phyloP scores from a whole-genome alignment of 2,888 invertebrate genomes.

The Phrixothrix hirtus region DNA sequence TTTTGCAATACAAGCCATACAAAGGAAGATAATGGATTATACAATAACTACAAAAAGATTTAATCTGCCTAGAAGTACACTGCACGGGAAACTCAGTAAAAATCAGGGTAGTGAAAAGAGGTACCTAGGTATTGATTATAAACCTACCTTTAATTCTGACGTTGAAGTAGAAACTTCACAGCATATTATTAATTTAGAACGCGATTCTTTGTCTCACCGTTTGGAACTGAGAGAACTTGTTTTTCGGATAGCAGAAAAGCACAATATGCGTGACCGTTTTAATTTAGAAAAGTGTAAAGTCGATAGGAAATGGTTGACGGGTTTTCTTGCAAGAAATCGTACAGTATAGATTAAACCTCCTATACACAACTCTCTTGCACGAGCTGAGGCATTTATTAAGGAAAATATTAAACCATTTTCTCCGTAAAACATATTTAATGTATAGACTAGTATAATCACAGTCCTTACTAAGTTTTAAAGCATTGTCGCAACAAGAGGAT shows the following conservation, averaged over 20 bases:
- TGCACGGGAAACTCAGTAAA: neutral
- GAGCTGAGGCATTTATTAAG: slow-evolving; percentile 1
- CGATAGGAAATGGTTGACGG: neutral
- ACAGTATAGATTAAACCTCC: slow-evolving; percentile 1
- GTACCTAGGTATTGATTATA: too few species aligned
- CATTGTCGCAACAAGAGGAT: slow-evolving; percentile 3
- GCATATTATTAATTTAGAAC: neutral
- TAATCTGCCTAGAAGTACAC: neutral
- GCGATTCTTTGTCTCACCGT: neutral
- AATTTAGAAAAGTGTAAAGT: neutral
- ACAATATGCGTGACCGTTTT: neutral
- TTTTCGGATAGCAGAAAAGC: neutral
- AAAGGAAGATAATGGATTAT: neutral
- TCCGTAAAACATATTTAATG: neutral
- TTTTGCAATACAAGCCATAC: too few species aligned
- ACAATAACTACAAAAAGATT: too few species aligned
- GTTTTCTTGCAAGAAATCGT: neutral
- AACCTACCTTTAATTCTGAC: neutral
- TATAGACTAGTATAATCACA: slow-evolving; percentile 7
- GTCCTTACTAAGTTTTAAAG: slow-evolving; percentile 1
- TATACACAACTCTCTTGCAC: neutral
- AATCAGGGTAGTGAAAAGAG: neutral
- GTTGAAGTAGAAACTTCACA: neutral
- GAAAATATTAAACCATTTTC: slow-evolving; percentile 7
- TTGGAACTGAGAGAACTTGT: neutral